Evolutionary conservation across 2,113 vertebrate genomes (phyloP), one percentile per base, ranked within the genome.

Genomic region (Dendrocopos noguchii): DNA sequence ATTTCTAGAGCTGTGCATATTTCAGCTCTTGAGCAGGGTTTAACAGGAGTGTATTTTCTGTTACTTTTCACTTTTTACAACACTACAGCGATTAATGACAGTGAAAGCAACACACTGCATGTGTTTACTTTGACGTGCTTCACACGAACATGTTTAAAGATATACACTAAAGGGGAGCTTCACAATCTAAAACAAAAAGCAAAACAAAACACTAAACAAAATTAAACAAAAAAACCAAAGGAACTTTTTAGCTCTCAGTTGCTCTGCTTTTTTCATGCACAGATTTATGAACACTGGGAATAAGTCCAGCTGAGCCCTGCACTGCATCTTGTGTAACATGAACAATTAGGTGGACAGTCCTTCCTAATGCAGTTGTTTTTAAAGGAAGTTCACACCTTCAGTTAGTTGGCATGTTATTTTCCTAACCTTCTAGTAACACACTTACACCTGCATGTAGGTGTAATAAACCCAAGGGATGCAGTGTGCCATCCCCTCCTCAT

Each of bases 121-220:
- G 72, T 80, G 88, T 94, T 95, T 91, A 91, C 93, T 95, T 94
- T 95, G 92, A 96, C 91, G 94, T 95, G 85, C 93, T 96, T 91
- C 88, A 71, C 47, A 84, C 34, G 85, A 95, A 95, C 88, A 90
- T 90, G 83, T 91, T 95, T 94, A 96, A 96, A 95, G 85, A 96
- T 83, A 95, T 92, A 95, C 65, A 86, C 47, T 83, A 93, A 95
- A 94, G 60, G 60, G 42, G 88, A 95, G 82, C 47, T 95, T 94
- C 61, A 96, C 93, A 85, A 94, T 91, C 33, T 93, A 85, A 93
- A 96, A 80, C 81, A 95, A 93, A 95, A 95, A 77, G 82, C 72
- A 94, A 95, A 95, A 66, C 79, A 90, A 91, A 87, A 92, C 83
- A 92, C 47, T 20, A 47, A 47, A 21, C 20, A 53, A 71, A 71